phyloP scores from a whole-genome alignment of 1,140 invertebrate genomes.

The Zaprionus lachaisei region DNA sequence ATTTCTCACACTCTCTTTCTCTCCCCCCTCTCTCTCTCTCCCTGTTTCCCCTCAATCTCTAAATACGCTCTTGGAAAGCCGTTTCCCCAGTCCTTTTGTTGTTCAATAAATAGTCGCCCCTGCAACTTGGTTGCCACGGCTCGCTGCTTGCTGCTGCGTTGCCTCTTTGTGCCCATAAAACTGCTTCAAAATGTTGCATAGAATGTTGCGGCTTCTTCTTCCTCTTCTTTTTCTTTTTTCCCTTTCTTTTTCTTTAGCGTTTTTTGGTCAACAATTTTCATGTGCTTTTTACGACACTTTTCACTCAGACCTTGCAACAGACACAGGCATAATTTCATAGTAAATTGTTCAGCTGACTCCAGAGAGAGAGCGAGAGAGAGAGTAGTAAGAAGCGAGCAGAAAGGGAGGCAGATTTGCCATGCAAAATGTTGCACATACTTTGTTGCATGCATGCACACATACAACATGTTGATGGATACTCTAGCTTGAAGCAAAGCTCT shows the following conservation, averaged over 20 bases:
- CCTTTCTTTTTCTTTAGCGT: constrained; percentile 2
- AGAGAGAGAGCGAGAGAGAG: neutral
- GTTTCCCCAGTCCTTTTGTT: constrained; percentile 35
- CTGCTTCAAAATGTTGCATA: constrained; percentile 71
- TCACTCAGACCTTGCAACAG: constrained; percentile 25
- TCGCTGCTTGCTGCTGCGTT: neutral
- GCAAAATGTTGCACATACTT: constrained; percentile 63
- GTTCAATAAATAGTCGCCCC: constrained; percentile 67
- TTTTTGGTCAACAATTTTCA: constrained; percentile 57
- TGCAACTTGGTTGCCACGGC: constrained; percentile 14
- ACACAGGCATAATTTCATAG: constrained; percentile 71
- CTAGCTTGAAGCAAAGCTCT: neutral
- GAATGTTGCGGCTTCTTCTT: constrained; percentile 28
- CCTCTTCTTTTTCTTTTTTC: neutral
- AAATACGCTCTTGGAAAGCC: constrained; percentile 19
- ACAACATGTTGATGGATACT: constrained; percentile 5
- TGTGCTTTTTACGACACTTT: constrained; percentile 73
- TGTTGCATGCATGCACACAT: constrained; percentile 33
- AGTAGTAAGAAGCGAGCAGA: neutral
- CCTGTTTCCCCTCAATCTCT: neutral
- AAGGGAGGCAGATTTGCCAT: constrained; percentile 14
- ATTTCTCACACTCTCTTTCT: constrained; percentile 57
- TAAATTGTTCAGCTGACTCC: constrained; percentile 60
- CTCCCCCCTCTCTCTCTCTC: neutral
- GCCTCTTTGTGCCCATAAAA: constrained; percentile 62